These are phyloP conservation scores for Neodiprion virginianus DNA, from an alignment of 1,140 invertebrate species.

Conservation along the genomic window DNA sequence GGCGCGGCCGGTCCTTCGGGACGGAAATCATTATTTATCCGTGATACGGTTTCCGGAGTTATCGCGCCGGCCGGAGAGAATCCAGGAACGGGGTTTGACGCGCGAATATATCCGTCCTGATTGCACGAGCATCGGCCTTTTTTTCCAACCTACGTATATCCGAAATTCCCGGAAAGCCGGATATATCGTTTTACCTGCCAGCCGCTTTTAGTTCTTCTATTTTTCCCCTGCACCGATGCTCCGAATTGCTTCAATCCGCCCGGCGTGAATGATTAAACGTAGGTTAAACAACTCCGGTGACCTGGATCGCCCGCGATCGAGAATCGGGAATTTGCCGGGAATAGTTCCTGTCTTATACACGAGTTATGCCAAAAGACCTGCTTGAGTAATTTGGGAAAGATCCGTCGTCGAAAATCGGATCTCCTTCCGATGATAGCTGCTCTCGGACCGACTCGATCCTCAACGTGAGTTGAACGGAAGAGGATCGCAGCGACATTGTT, in stretches of 20 bases:
- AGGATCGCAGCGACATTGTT: no score
- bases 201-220: not conserved
- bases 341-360: no score
- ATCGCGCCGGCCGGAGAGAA: not conserved
- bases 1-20: not conserved
- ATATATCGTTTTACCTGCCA: not conserved
- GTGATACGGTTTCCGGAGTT: not conserved
- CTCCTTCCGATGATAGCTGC: no score
- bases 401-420: no score
- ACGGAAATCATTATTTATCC: constrained; percentile 5
- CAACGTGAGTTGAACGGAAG: no score
- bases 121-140: not conserved
- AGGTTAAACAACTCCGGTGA: not conserved
- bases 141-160: not conserved
- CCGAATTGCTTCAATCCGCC: not conserved
- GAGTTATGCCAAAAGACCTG: no score
- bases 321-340: no score
- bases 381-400: no score
- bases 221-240: not conserved
- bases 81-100: not conserved
- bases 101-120: not conserved
- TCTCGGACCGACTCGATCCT: no score
- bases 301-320: not conserved
- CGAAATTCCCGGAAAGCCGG: not conserved
- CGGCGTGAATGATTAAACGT: not conserved